A percentile compares a stretch with the other conserved stretches of the same genome.
Evolutionary conservation across 92 coral and sea anemone species (phyloP).

Genomic region (Micromussa lordhowensis): DNA sequence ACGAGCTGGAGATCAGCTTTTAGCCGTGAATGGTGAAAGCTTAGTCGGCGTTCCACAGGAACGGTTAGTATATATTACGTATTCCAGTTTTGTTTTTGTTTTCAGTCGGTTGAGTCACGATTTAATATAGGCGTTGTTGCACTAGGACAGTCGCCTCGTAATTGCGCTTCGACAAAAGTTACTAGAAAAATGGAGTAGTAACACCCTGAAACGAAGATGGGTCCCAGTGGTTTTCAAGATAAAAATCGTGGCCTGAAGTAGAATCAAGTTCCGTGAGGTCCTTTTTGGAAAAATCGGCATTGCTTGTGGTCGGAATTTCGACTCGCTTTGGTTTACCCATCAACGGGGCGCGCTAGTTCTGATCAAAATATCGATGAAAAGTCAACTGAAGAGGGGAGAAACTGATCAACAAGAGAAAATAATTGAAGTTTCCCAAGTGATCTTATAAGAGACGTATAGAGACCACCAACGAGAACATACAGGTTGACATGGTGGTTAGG

Average conservation of each 20-base stretch:
- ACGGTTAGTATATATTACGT: slow-evolving; percentile 65
- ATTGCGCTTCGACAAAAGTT: too few relatives aligned
- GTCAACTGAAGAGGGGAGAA: neutral
- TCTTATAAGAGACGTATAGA: neutral
- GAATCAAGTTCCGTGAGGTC: too few relatives aligned
- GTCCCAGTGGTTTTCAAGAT: too few relatives aligned
- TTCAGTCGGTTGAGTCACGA: neutral
- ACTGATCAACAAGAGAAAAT: neutral
- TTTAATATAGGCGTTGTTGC: neutral
- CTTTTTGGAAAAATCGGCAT: too few relatives aligned
- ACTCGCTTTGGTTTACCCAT: too few relatives aligned
- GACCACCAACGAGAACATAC: neutral
- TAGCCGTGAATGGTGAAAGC: slow-evolving; percentile 94
- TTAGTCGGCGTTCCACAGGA: slow-evolving; percentile 94
- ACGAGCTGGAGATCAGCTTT: slow-evolving; percentile 93
- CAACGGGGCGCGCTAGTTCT: too few relatives aligned
- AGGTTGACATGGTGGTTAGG: too few relatives aligned
- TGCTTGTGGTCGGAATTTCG: too few relatives aligned
- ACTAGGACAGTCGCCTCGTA: neutral
- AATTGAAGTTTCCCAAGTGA: neutral
- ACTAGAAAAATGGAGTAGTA: too few relatives aligned
- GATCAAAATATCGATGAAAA: too few relatives aligned
- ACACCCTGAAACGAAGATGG: too few relatives aligned
- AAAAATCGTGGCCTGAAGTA: too few relatives aligned
- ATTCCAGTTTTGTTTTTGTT: neutral